These are phyloP conservation scores for Ameiurus melas DNA, from an alignment of 2,113 vertebrate species.

Conservation along the genomic window DNA sequence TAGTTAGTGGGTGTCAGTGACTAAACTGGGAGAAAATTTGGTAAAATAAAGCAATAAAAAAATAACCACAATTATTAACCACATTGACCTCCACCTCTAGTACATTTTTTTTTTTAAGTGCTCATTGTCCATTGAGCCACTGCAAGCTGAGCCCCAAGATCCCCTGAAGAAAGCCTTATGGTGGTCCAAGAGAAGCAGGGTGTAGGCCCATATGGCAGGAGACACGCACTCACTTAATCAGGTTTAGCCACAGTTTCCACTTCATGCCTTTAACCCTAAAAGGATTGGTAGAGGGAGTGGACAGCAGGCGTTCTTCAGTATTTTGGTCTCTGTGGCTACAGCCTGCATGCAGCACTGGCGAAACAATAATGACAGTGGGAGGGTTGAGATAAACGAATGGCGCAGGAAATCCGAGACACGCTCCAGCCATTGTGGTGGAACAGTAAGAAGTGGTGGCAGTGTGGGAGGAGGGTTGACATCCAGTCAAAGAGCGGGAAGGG, in stretches of 20 bases:
- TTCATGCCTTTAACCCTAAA: slow-evolving; percentile 53
- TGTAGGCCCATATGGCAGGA: slow-evolving; percentile 25
- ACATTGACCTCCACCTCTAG: neutral
- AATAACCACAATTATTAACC: neutral
- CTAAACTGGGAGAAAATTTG: neutral
- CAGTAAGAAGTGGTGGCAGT: slow-evolving; percentile 20
- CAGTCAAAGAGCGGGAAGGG: slow-evolving; percentile 29
- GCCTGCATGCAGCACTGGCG: slow-evolving; percentile 12
- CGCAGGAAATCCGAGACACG: slow-evolving; percentile 42
- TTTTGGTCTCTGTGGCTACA: slow-evolving; percentile 21
- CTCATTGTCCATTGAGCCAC: neutral
- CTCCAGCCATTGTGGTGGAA: slow-evolving; percentile 39
- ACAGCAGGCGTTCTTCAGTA: slow-evolving; percentile 26
- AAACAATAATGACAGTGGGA: slow-evolving; percentile 38
- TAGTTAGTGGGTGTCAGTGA: neutral
- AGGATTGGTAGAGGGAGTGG: slow-evolving; percentile 44
- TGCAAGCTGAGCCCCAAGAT: neutral
- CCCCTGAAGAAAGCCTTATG: slow-evolving; percentile 20
- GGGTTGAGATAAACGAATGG: slow-evolving; percentile 30
- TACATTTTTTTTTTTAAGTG: no score
- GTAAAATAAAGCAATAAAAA: neutral
- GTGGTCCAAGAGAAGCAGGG: slow-evolving; percentile 19
- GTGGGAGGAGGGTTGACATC: slow-evolving; percentile 35
- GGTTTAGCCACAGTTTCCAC: slow-evolving; percentile 44
- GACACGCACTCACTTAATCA: slow-evolving; percentile 41